phyloP scores from a whole-genome alignment of 1,140 invertebrate species.

The Scaptodrosophila lebanonensis region DNA sequence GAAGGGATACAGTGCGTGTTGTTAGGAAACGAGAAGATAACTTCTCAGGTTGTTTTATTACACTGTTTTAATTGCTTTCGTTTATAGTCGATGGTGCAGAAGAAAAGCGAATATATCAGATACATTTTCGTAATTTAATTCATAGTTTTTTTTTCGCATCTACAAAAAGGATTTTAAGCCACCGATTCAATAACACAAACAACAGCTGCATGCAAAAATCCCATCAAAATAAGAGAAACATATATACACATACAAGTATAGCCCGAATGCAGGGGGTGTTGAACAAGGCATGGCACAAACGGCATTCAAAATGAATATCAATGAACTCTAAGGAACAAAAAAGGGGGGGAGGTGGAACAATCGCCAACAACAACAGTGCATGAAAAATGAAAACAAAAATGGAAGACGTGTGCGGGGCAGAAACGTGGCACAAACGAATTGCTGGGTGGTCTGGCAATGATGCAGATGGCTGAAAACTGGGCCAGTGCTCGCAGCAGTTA shows the following conservation, averaged over 20 bases:
- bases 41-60: no score
- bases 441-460: background rate
- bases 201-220: no score
- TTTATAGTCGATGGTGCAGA: no score
- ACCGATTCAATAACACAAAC: no score
- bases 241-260: background rate
- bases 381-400: constrained; percentile 4
- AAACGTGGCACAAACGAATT: background rate
- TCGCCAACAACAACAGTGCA: constrained; percentile 15
- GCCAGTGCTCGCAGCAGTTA: constrained; percentile 41
- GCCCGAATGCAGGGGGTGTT: constrained; percentile 13
- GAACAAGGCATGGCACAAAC: constrained; percentile 36
- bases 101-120: no score
- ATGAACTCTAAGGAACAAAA: constrained; percentile 38
- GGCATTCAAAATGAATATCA: constrained; percentile 48
- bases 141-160: no score
- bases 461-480: constrained; percentile 24
- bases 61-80: no score
- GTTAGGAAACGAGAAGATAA: no score
- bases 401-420: background rate
- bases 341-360: constrained; percentile 10
- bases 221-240: constrained; percentile 1
- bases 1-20: no score
- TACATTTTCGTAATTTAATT: no score
- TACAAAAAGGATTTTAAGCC: no score